Base-by-base conservation (phyloP, 2,113 vertebrate species). In the Pluvialis apricaria region DNA sequence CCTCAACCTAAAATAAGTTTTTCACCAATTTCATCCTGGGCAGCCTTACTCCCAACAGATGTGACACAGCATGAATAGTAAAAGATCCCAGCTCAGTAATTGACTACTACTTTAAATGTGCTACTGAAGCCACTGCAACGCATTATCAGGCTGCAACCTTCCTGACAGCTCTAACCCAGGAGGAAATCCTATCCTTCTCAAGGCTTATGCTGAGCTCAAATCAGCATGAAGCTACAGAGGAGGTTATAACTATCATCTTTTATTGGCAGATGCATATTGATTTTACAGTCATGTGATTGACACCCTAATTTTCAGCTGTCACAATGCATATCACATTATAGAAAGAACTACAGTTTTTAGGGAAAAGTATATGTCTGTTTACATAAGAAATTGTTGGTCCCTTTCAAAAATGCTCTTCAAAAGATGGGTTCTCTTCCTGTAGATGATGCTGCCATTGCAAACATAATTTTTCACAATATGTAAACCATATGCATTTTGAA, bases 61-160 rank as follows among this genome's bases (percentile, higher is more conserved):
- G 6, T 19, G 34, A 49, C 21, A 29, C 11, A 61, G 13, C n/a
- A 86, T 6, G 10, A 86, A n/a, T 4, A 84, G 10, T 15, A 44
- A 54, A 87, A 90, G 17, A 70, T 36, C 7, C 18, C 24, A 66
- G 36, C 28, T 81, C 32, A 81, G 22, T 16, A 81, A 38, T 22
- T 7, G 15, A 28, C 12, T 65, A 1, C 9, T 40, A 4, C 26
- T 42, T 51, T n/a, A 65, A 4, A 64, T 24, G 11, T 1, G 0
- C 40, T 91, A 38, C 25, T 40, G 32, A 87, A 82, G 45, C 21
- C 2, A 1, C 40, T 77, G 26, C 2, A 7, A 29, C 31, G 34
- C 13, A 24, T 26, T 85, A 75, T 25, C 32, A 83, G 21, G 15
- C 31, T 73, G 10, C 24, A 68, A 1, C 17, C 15, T 38, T 65